These are phyloP conservation scores for Xestia c-nigrum DNA, from an alignment of 2,888 invertebrate species.

Conservation along the genomic window DNA sequence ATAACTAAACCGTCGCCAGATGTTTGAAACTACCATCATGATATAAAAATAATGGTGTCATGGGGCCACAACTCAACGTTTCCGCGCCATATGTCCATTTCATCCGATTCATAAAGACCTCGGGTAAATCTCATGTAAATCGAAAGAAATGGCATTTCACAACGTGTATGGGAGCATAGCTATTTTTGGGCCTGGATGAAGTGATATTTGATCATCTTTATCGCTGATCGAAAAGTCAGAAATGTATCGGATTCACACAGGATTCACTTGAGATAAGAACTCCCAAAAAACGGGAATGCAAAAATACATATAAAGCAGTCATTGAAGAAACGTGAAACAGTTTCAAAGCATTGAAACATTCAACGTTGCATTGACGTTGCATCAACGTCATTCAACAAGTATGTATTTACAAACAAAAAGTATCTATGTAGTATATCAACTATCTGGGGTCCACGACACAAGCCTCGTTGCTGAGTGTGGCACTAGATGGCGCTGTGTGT, in stretches of 20 bases:
- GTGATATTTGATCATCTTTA: neutral
- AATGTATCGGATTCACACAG: neutral
- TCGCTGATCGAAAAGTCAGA: neutral
- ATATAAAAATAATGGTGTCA: slow-evolving; percentile 43
- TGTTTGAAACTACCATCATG: slow-evolving; percentile 35
- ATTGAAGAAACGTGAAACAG: neutral
- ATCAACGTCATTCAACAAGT: no score
- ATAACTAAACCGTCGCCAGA: slow-evolving; percentile 12
- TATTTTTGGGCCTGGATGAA: neutral
- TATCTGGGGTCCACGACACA: no score
- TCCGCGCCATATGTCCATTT: slow-evolving; percentile 6
- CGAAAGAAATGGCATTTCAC: neutral
- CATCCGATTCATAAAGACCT: neutral
- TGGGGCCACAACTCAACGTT: slow-evolving; percentile 15
- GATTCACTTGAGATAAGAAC: neutral
- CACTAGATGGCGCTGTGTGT: no score
- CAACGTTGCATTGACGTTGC: no score
- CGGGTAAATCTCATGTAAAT: neutral
- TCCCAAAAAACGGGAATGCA: neutral
- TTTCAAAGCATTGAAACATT: no score
- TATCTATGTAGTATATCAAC: no score
- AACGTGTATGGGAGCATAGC: neutral
- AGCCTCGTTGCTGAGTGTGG: no score
- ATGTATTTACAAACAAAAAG: no score
- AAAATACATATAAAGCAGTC: neutral